A percentile compares a stretch with the other conserved stretches of the same genome.
phyloP scores from a whole-genome alignment of 2,797 vertebrate genomes.

The Microctenopoma stevenorrisi region DNA sequence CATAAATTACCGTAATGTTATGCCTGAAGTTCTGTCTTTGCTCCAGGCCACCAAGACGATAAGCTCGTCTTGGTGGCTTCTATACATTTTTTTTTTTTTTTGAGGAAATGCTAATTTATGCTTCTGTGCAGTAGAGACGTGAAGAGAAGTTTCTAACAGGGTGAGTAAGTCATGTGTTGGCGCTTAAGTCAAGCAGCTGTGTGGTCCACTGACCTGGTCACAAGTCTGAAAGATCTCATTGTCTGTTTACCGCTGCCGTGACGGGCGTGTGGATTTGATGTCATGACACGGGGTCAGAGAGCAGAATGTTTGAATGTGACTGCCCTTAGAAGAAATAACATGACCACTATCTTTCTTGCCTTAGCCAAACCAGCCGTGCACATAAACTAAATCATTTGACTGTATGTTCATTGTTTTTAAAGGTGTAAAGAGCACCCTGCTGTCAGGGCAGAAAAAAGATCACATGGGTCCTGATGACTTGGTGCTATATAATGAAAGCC shows the following conservation, averaged over 20 bases:
- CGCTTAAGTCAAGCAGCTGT: neutral
- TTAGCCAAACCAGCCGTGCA: neutral
- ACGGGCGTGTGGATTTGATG: conserved; percentile 48
- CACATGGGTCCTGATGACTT: too few relatives aligned
- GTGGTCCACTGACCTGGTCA: conserved; percentile 35
- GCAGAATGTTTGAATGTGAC: conserved; percentile 21
- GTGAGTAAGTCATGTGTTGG: conserved; percentile 33
- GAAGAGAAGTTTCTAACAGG: neutral
- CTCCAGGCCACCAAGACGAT: neutral
- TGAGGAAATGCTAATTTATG: neutral
- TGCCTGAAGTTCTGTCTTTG: conserved; percentile 1
- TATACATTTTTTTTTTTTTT: neutral
- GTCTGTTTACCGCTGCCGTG: conserved; percentile 34
- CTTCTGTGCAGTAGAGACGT: neutral
- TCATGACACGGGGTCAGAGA: conserved; percentile 42
- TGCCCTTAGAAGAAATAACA: neutral
- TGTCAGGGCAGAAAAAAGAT: neutral
- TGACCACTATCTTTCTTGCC: neutral
- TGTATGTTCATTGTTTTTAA: neutral
- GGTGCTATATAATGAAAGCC: too few relatives aligned
- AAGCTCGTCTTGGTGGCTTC: neutral
- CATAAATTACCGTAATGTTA: neutral
- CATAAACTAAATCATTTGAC: neutral
- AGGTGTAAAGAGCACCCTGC: neutral
- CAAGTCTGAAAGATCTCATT: conserved; percentile 45